phyloP scores from a whole-genome alignment of 64 coral and sea anemone species.

The Catalaphyllia jardinei region DNA sequence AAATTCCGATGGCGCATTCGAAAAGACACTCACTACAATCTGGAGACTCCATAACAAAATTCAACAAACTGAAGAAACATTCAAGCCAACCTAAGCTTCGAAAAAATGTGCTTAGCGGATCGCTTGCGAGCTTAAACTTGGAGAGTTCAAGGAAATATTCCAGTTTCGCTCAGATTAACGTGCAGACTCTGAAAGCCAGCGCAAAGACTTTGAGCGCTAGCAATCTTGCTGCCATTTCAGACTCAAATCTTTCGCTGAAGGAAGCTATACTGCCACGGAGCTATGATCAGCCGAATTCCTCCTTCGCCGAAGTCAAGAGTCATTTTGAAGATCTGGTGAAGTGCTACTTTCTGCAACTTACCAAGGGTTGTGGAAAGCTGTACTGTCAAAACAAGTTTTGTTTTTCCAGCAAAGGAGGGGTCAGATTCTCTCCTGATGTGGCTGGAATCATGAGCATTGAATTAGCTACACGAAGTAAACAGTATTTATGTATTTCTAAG shows the following conservation, averaged over 20 bases:
- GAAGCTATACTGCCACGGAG: constrained; percentile 81
- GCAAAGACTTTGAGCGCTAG: constrained; percentile 93
- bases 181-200: constrained; percentile 47
- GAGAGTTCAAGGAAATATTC: constrained; percentile 61
- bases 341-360: constrained; percentile 85
- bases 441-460: constrained; percentile 97
- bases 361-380: constrained; percentile 84
- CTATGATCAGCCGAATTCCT: constrained; percentile 92
- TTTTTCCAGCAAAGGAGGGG: constrained; percentile 52
- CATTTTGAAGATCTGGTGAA: constrained; percentile 84
- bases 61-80: constrained; percentile 72
- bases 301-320: constrained; percentile 66
- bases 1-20: constrained; percentile 30
- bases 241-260: constrained; percentile 92
- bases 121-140: constrained; percentile 56
- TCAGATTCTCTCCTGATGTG: constrained; percentile 57
- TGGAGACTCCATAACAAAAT: constrained; percentile 70
- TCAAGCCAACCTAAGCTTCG: constrained; percentile 82
- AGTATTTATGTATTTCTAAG: constrained; percentile 74
- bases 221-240: constrained; percentile 98
- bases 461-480: constrained; percentile 77
- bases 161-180: constrained; percentile 84
- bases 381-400: constrained; percentile 93
- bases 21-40: constrained; percentile 94
- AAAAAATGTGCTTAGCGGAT: constrained; percentile 62